A percentile compares a stretch with the other conserved stretches of the same genome.
These are phyloP conservation scores for Troides oblongomaculatus DNA, from an alignment of 2,888 invertebrate genomes.

Conservation along the genomic window DNA sequence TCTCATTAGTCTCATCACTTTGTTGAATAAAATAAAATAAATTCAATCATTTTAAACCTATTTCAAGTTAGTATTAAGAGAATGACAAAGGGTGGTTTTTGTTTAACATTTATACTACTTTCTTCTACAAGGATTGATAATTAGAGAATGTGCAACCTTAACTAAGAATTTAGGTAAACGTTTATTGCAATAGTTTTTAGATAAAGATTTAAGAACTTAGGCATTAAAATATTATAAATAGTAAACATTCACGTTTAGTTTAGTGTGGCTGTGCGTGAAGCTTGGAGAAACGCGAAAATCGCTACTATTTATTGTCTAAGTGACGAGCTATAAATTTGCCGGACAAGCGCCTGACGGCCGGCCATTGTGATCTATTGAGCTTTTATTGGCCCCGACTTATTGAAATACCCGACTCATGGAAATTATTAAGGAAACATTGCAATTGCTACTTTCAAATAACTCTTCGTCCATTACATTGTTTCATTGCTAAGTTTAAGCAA, in stretches of 20 bases:
- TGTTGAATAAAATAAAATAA: not conserved
- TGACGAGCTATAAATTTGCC: slow-evolving; percentile 74
- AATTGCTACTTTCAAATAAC: slow-evolving; percentile 6
- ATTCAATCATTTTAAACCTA: too few relatives aligned
- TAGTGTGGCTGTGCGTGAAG: slow-evolving; percentile 49
- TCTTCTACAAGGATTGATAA: too few relatives aligned
- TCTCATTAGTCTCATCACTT: not conserved
- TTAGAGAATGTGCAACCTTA: too few relatives aligned
- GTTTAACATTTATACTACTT: too few relatives aligned
- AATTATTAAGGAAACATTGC: slow-evolving; percentile 25
- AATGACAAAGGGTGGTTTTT: too few relatives aligned
- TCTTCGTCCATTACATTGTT: slow-evolving; percentile 11
- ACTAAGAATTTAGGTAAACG: too few relatives aligned
- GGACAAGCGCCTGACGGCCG: slow-evolving; percentile 50
- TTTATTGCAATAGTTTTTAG: too few relatives aligned
- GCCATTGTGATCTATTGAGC: slow-evolving; percentile 61
- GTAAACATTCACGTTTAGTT: slow-evolving; percentile 41
- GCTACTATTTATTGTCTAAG: slow-evolving; percentile 76
- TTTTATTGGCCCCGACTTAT: slow-evolving; percentile 45
- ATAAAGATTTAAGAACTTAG: too few relatives aligned
- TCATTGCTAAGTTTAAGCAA: slow-evolving; percentile 1
- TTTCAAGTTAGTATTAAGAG: too few relatives aligned
- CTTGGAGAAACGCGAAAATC: slow-evolving; percentile 71
- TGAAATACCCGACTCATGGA: slow-evolving; percentile 34
- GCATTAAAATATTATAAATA: not conserved